Conservation (phyloP, 2,113 vertebrate genomes). For the Tricholaema leucomelas region DNA sequence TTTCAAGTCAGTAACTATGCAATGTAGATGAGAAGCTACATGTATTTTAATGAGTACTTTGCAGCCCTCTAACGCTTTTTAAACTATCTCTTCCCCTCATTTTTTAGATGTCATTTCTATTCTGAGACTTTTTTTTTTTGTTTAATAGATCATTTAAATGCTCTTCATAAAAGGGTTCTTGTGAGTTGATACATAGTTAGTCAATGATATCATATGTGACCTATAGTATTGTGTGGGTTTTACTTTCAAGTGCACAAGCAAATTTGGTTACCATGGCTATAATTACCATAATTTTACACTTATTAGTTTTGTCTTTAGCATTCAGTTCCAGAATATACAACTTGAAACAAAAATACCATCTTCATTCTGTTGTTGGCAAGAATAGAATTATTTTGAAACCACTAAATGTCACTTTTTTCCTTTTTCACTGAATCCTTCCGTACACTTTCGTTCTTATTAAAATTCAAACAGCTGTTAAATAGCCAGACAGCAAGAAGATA, state of each 20-base stretch:
- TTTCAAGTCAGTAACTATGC: not conserved
- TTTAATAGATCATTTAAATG: slow-evolving; percentile 35
- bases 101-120: not conserved
- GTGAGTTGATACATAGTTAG: slow-evolving; percentile 8
- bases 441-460: slow-evolving; percentile 65
- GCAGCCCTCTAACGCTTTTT: not conserved
- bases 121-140: not conserved
- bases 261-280: slow-evolving; percentile 73
- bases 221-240: not conserved
- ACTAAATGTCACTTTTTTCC: slow-evolving; percentile 42
- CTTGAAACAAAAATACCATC: slow-evolving; percentile 67
- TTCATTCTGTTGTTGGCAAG: slow-evolving; percentile 53
- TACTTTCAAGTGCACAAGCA: slow-evolving; percentile 53
- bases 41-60: not conserved
- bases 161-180: slow-evolving; percentile 17
- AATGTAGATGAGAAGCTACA: not conserved
- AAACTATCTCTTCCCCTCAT: not conserved
- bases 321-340: slow-evolving; percentile 73
- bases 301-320: slow-evolving; percentile 74
- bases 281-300: slow-evolving; percentile 77
- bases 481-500: slow-evolving; percentile 66
- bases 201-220: slow-evolving; percentile 39
- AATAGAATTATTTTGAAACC: slow-evolving; percentile 55
- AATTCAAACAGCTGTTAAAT: slow-evolving; percentile 76
- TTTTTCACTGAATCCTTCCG: slow-evolving; percentile 26